Evolutionary conservation across 2,888 invertebrate species (phyloP), one percentile per base, ranked within the genome.

Genomic region (Entomobrya proxima): DNA sequence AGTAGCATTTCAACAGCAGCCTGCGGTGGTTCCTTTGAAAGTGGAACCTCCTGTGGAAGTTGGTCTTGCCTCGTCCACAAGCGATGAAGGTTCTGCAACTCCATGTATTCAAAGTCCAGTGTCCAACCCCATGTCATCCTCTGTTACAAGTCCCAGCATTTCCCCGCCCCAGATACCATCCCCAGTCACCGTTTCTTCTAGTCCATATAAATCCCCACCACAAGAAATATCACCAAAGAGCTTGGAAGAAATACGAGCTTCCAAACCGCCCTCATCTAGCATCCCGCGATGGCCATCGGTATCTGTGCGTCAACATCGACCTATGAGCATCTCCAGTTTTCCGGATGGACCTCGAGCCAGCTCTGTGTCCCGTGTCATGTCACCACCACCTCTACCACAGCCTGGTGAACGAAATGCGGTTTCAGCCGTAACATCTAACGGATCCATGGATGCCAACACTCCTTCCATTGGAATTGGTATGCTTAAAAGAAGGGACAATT

Each of bases 251-350:
- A 37, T 21, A 3, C 30, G 24, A 18, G 76, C 76, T 9, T 32
- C 35, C 2, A 78, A 78, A 35, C 81, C 81, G 1, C 81, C 81
- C 15, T 78, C 78, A 7, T 52, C 55, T 13, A 50, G 50, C 50
- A 88, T 89, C 24, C 88, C 89, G 1, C 82, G 88, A 61, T 89
- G 89, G 89, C 89, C 89, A 0, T 80, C 77, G 30, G 88, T 89
- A 1, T 79, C 86, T 0, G 83, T 88, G 1, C 85, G 88, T 40
- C 88, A 88, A 24, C 87, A 89, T 85, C 69, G 89, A 24, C 89
- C 89, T 13, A 58, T 88, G 18, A 89, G 87, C 35, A 88, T 88
- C 11, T 85, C 88, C 0, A 88, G 88, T 52, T 88, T 89, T 27
- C 88, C 88, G 7, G 81, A 78, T 32, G 80, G 72, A 15, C 67